phyloP scores from a whole-genome alignment of 2,797 vertebrate species.

The Tadarida brasiliensis region DNA sequence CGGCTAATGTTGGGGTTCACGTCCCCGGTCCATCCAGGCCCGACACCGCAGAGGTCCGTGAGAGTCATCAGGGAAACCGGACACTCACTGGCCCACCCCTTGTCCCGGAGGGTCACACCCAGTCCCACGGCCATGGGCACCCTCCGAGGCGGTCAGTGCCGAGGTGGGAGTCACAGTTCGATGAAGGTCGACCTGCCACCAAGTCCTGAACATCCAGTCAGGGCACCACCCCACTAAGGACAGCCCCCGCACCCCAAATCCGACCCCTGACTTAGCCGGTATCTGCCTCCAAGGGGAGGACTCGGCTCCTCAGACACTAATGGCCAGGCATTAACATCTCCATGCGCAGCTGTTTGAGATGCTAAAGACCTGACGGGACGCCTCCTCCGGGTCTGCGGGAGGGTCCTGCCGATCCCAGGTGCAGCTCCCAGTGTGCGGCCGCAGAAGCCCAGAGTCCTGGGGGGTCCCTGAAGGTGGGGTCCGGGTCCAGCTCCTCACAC shows the following conservation, averaged over 20 bases:
- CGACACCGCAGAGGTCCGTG: accelerated
- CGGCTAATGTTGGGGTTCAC: background rate
- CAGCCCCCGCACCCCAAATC: background rate
- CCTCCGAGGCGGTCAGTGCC: background rate
- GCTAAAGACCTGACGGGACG: background rate
- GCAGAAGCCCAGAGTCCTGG: background rate
- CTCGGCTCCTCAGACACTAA: accelerated
- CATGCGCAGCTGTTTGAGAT: background rate
- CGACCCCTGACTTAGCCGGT: background rate
- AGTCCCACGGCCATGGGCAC: accelerated
- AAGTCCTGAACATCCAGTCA: too few relatives aligned
- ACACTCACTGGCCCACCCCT: accelerated
- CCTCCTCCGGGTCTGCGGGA: accelerated
- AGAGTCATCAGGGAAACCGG: too few relatives aligned
- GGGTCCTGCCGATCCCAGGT: background rate
- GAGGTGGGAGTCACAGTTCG: accelerated
- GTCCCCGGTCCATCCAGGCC: accelerated
- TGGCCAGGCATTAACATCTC: background rate
- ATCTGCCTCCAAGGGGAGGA: accelerated
- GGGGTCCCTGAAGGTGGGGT: background rate
- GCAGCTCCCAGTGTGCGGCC: background rate
- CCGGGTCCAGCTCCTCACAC: background rate
- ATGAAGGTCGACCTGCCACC: accelerated
- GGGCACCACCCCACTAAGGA: accelerated
- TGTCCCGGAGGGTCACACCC: background rate